Evolutionary conservation across 2,888 invertebrate genomes (phyloP), one percentile per base, ranked within the genome.

Genomic region (Ochropleura leucogaster): DNA sequence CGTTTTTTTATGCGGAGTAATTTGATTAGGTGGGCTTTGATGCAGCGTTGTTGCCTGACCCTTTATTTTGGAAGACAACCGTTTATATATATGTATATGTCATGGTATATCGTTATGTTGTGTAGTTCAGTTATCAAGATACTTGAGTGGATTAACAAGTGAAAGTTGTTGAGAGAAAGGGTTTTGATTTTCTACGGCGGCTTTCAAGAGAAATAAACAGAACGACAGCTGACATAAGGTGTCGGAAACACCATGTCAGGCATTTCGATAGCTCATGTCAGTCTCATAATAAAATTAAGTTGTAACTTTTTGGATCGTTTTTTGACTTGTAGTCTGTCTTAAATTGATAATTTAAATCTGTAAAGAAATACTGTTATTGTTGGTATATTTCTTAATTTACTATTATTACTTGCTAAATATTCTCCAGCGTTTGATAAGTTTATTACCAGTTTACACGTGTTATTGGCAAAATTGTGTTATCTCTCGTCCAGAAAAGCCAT

Each of bases 1-100:
- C 7, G 10, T 40, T 51, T 68, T 77, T 47, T 59, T 14, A n/a
- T 53, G 18, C 12, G 16, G 30, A 8, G 20, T 53, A 42, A 77
- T 62, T 0, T n/a, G 16, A 44, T 78, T 68, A 49, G 12, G 16
- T 16, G 0, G 14, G 16, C 7, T 3, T 46, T 47, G 74, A 46
- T 73, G 42, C 51, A 53, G 53, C 10, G 10, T 10, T 55, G 7
- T 63, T 55, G 14, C 42, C 20, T 60, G 40, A 20, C 14, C 18
- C 18, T 42, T 14, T 63, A n/a, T 47, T 75, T 55, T 18, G 20
- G 6, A 9, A n/a, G 10, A 47, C 0, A 47, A 47, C 46, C 12
- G 12, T 47, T 46, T 47, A 4, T 47, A 47, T 47, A 14, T 20
- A 16, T 57, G 30, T 57, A 57, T 3, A 14, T n/a, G 9, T 55